Base-by-base conservation (phyloP, 2,797 vertebrate species). In the Acipenser transmontanus region DNA sequence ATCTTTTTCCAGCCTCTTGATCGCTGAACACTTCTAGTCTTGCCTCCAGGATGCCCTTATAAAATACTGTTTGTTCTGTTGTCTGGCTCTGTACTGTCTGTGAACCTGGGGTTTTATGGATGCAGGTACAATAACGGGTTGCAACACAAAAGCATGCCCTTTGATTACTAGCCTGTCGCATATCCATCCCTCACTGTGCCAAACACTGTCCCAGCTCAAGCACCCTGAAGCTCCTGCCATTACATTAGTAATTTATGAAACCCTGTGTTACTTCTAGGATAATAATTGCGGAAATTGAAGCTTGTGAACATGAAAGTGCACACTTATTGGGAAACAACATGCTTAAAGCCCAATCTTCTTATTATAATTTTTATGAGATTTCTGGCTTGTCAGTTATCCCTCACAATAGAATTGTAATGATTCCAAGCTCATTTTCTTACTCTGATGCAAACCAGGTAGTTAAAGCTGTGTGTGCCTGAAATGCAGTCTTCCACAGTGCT, bases 391-490 rank as follows among this genome's bases (percentile, higher is more conserved):
- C 72, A 67, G 77, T 85, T 80, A 83, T 47, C 17, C 12, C 7
- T 62, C 60, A 20, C 14, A 63, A 52, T 7, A 10, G 14, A 49
- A 52, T 49, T 50, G 20, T n/a, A 17, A 34, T 8, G 14, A 9
- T 11, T 17, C 20, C n/a, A 52, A 51, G n/a, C 34, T 52, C n/a
- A 13, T 8, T 13, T 34, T 73, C 64, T 72, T 81, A 77, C 75
- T 81, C 76, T 69, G 72, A 67, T 73, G 67, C 66, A 71, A 77
- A 80, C 79, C 85, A 91, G 87, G 75, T 88, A 85, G 77, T 68
- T 78, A 67, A 51, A 64, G 75, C 68, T 1, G 20, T 34, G 20
- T 1, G 20, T 34, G 20, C 20, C 20, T 34, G 20, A 34, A 34
- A 34, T 34, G 20, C 2, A 34, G 1, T 34, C 20, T 34, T 34